These are phyloP conservation scores for Polypedilum pembai DNA, from an alignment of 1,140 invertebrate genomes.

Conservation along the genomic window DNA sequence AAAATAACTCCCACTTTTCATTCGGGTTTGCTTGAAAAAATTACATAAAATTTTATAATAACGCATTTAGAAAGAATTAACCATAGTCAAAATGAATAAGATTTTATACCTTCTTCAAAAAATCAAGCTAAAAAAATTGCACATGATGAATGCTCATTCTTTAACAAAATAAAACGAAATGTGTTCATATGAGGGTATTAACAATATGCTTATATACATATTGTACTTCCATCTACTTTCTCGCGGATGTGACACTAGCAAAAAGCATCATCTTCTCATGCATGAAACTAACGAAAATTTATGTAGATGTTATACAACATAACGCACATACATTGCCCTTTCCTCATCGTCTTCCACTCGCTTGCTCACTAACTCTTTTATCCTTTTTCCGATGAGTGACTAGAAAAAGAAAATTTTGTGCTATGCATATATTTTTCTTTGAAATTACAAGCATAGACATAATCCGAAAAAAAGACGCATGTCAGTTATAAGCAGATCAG, in stretches of 20 bases:
- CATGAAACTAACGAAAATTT: not conserved
- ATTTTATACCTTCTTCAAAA: too few species aligned
- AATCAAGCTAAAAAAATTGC: not conserved
- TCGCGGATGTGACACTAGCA: not conserved
- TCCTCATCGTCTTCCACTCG: too few species aligned
- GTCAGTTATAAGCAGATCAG: not conserved
- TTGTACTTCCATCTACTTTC: not conserved
- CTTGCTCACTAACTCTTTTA: not conserved
- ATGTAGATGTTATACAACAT: slow-evolving; percentile 5
- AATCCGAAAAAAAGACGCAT: not conserved
- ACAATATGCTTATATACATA: slow-evolving; percentile 8
- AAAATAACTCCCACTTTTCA: too few species aligned
- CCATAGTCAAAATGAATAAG: too few species aligned
- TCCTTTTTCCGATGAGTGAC: not conserved
- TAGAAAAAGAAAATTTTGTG: not conserved
- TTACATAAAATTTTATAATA: too few species aligned
- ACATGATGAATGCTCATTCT: slow-evolving; percentile 5
- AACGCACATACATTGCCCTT: not conserved
- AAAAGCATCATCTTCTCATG: not conserved
- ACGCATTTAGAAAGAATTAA: too few species aligned
- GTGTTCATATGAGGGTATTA: not conserved
- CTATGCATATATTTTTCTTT: not conserved
- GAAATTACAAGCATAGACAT: not conserved
- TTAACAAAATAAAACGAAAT: slow-evolving; percentile 1
- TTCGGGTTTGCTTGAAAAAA: too few species aligned